Conservation (phyloP, 2,888 invertebrate genomes). For the Lomographa bimaculata region DNA sequence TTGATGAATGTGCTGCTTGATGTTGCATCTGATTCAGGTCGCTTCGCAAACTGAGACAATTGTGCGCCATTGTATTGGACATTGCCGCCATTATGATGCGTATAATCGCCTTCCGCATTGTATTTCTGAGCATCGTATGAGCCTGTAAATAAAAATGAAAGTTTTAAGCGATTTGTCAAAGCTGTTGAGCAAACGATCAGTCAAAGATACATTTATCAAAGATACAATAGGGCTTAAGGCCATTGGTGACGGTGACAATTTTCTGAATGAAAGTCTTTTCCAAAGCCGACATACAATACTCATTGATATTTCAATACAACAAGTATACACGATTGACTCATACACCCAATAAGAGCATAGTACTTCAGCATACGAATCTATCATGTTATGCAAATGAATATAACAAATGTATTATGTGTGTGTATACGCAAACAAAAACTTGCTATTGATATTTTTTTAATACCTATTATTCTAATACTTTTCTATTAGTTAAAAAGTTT, state of each 20-base stretch:
- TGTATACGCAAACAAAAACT: constrained; percentile 1
- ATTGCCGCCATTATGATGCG: constrained; percentile 48
- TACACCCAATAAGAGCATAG: constrained; percentile 17
- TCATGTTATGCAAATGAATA: constrained; percentile 14
- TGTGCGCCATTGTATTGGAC: constrained; percentile 54
- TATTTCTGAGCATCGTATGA: constrained; percentile 73
- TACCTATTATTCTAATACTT: constrained; percentile 10
- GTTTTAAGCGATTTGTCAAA: constrained; percentile 70
- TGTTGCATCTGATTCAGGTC: constrained; percentile 47
- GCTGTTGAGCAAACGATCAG: constrained; percentile 47
- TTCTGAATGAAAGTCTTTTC: constrained; percentile 45
- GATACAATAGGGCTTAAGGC: constrained; percentile 52
- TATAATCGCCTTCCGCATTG: constrained; percentile 67
- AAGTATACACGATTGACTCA: constrained; percentile 20
- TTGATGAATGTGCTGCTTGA: constrained; percentile 53
- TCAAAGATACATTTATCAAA: constrained; percentile 63
- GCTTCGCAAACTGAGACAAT: constrained; percentile 51
- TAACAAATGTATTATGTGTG: too few species aligned
- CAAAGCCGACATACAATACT: constrained; percentile 22
- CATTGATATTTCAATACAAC: constrained; percentile 22
- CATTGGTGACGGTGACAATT: constrained; percentile 43
- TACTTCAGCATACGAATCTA: constrained; percentile 7
- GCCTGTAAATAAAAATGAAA: constrained; percentile 80
- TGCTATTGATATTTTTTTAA: neutral
- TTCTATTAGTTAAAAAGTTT: constrained; percentile 9